Percentiles rank a stretch among this genome's conserved stretches.
phyloP scores from a whole-genome alignment of 2,797 vertebrate species.

The Neosilurus hyrtlii region DNA sequence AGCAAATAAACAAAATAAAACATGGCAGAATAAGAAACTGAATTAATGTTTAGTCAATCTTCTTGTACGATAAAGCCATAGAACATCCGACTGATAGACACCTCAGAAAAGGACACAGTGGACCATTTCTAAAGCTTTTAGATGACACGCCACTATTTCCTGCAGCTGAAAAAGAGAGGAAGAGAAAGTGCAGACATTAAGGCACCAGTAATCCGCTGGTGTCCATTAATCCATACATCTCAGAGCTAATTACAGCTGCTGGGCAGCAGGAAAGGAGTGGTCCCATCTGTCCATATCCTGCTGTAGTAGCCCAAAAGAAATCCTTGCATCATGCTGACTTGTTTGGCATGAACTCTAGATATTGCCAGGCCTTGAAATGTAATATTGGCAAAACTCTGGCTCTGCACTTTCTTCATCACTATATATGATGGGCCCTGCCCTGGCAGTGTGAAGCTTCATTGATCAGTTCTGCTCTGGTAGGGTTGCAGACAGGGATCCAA shows the following conservation, averaged over 20 bases:
- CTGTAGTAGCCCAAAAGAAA: slow-evolving; percentile 21
- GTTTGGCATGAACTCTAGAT: slow-evolving; percentile 8
- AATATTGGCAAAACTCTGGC: slow-evolving; percentile 36
- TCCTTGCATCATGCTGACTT: slow-evolving; percentile 34
- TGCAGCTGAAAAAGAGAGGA: slow-evolving; percentile 25
- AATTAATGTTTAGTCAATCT: not conserved
- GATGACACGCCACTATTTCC: not conserved
- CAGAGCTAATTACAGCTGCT: slow-evolving; percentile 39
- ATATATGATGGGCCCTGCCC: slow-evolving; percentile 28
- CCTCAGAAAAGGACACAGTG: not conserved
- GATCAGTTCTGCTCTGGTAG: slow-evolving; percentile 44
- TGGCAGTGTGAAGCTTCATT: slow-evolving; percentile 40
- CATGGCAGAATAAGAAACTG: not conserved
- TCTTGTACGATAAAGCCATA: not conserved
- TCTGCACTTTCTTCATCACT: slow-evolving; percentile 21
- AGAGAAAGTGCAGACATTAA: slow-evolving; percentile 34
- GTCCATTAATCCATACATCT: slow-evolving; percentile 49
- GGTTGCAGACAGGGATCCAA: slow-evolving; percentile 49
- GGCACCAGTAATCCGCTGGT: slow-evolving; percentile 35
- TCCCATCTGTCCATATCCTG: slow-evolving; percentile 23
- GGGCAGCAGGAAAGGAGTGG: slow-evolving; percentile 6
- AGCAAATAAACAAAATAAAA: not conserved
- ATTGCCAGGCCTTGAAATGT: slow-evolving; percentile 24
- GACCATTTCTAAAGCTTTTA: slow-evolving; percentile 6
- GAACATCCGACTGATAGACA: not conserved